A percentile compares a stretch with the other conserved stretches of the same genome.
Conservation (phyloP, 2,113 vertebrate species). For the Sebastes fasciatus region DNA sequence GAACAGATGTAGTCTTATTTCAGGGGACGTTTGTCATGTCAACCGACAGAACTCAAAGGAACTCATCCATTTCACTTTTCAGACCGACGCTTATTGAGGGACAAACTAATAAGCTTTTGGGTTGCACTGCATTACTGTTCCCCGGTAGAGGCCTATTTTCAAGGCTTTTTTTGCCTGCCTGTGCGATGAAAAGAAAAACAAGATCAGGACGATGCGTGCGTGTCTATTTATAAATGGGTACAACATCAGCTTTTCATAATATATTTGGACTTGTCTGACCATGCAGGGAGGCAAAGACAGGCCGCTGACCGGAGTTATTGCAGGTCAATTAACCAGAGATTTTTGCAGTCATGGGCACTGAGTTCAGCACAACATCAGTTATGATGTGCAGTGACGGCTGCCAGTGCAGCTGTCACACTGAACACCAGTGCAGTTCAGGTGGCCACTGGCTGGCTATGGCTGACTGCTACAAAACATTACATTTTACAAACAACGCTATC, state of each 20-base stretch:
- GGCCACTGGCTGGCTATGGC: conserved; percentile 39
- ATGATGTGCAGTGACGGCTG: conserved; percentile 40
- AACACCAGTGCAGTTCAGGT: conserved; percentile 51
- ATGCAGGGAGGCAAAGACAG: conserved; percentile 26
- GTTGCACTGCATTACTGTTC: conserved; percentile 24
- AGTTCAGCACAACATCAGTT: conserved; percentile 53
- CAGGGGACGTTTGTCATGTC: conserved; percentile 63
- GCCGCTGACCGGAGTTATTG: conserved; percentile 58
- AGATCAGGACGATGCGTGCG: background rate
- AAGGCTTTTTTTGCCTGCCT: background rate
- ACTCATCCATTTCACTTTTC: conserved; percentile 47
- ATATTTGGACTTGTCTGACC: conserved; percentile 34
- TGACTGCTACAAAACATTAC: conserved; percentile 37
- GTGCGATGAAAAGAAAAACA: conserved; percentile 7
- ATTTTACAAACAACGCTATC: conserved; percentile 36
- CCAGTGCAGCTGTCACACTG: conserved; percentile 45
- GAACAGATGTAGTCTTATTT: conserved; percentile 53
- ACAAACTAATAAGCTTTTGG: conserved; percentile 49
- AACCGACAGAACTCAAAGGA: conserved; percentile 50
- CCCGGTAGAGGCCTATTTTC: background rate
- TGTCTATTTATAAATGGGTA: conserved; percentile 3
- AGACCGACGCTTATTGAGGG: conserved; percentile 3
- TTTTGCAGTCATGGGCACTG: conserved; percentile 51
- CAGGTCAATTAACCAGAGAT: conserved; percentile 69
- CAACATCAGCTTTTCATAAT: background rate